These are phyloP conservation scores for Micrastur ruficollis DNA, from an alignment of 2,797 vertebrate genomes.

Conservation along the genomic window DNA sequence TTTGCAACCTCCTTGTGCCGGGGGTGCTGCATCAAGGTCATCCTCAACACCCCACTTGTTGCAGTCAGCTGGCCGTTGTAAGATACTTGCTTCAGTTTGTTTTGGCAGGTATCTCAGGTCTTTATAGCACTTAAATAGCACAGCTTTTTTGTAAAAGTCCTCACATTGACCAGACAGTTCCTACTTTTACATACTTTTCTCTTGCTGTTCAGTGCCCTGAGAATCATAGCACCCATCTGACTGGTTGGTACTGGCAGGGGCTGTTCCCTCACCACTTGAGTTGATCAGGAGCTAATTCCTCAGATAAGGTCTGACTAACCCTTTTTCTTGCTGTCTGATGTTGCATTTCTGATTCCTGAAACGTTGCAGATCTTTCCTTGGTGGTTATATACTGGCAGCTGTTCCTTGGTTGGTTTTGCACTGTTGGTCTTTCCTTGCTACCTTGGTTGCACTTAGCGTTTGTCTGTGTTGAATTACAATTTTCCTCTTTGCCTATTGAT, in stretches of 20 bases:
- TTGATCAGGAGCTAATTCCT: neutral
- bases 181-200: neutral
- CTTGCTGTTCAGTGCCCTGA: neutral
- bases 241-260: neutral
- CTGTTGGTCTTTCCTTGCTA: neutral
- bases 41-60: neutral
- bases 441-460: neutral
- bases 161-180: neutral
- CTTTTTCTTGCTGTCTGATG: neutral
- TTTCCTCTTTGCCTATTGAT: neutral
- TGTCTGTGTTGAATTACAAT: neutral
- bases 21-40: neutral
- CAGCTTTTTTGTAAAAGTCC: neutral
- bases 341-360: neutral
- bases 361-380: neutral
- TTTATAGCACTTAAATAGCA: neutral
- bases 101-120: neutral
- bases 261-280: neutral
- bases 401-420: neutral
- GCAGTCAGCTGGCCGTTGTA: neutral
- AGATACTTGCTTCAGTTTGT: neutral
- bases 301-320: neutral
- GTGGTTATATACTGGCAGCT: neutral
- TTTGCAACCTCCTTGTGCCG: neutral
- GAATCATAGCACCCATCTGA: neutral